Evolutionary conservation across 2,113 vertebrate species (phyloP).

Genomic region (Rhombomys opimus): DNA sequence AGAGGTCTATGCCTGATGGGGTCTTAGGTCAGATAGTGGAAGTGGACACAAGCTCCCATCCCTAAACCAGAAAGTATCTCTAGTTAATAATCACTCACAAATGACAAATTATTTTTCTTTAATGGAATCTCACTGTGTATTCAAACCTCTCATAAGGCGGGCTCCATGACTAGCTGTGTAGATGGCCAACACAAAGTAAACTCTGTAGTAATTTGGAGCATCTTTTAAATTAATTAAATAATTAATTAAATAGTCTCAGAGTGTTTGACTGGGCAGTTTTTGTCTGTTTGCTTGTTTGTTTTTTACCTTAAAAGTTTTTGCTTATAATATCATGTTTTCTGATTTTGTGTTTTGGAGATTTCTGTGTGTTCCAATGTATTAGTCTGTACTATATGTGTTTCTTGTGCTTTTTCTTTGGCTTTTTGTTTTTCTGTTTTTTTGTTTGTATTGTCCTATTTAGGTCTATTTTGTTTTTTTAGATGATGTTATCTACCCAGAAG

Average conservation of each 20-base stretch:
- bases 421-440: not conserved
- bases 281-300: not conserved
- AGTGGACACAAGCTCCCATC: not conserved
- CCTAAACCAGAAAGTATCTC: not conserved
- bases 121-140: not conserved
- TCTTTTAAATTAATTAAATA: too few species aligned
- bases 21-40: not conserved
- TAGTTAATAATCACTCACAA: not conserved
- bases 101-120: not conserved
- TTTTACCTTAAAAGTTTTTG: not conserved
- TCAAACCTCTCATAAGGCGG: too few species aligned
- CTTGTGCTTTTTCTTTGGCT: not conserved
- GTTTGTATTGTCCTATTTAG: not conserved
- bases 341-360: not conserved
- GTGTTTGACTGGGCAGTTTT: not conserved
- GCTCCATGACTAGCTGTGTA: not conserved
- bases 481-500: not conserved
- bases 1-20: not conserved
- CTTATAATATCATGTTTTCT: not conserved
- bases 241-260: not conserved
- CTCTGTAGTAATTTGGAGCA: not conserved
- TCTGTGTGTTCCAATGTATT: not conserved
- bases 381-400: not conserved
- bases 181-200: not conserved
- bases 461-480: not conserved